These are phyloP conservation scores for Carcharodon carcharias DNA, from an alignment of 2,797 vertebrate species.

Conservation along the genomic window DNA sequence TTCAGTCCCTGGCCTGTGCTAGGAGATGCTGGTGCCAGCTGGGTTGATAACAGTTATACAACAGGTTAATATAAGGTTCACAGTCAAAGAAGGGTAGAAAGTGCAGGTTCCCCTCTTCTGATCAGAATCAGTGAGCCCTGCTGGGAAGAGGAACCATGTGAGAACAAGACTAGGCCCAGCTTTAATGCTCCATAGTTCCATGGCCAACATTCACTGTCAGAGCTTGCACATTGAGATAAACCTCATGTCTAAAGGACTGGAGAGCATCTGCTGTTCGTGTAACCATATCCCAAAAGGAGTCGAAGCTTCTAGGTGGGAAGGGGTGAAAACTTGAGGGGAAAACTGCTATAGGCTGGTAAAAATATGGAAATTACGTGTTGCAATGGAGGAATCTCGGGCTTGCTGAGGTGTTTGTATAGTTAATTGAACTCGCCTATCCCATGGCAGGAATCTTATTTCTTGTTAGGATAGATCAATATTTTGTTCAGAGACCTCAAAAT, in stretches of 20 bases:
- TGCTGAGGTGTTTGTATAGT: neutral
- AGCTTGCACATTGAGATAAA: neutral
- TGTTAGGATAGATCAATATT: too few species aligned
- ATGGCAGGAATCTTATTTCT: neutral
- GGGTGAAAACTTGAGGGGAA: neutral
- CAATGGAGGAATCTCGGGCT: neutral
- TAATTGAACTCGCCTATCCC: neutral
- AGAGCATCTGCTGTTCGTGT: neutral
- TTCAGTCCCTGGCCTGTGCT: neutral
- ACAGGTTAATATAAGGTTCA: neutral
- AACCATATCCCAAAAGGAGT: neutral
- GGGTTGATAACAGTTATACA: neutral
- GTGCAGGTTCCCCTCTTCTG: neutral
- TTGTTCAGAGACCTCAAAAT: slow-evolving; percentile 36
- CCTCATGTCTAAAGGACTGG: neutral
- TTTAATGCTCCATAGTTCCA: neutral
- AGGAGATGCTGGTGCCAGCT: neutral
- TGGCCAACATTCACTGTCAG: neutral
- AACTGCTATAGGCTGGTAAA: neutral
- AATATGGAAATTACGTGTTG: neutral
- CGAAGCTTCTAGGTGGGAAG: neutral
- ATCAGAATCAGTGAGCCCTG: neutral
- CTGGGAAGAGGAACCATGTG: neutral
- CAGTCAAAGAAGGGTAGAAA: neutral
- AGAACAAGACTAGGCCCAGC: neutral